Conservation (phyloP, 2,797 vertebrate species). For the Oreonectes daqikongensis region DNA sequence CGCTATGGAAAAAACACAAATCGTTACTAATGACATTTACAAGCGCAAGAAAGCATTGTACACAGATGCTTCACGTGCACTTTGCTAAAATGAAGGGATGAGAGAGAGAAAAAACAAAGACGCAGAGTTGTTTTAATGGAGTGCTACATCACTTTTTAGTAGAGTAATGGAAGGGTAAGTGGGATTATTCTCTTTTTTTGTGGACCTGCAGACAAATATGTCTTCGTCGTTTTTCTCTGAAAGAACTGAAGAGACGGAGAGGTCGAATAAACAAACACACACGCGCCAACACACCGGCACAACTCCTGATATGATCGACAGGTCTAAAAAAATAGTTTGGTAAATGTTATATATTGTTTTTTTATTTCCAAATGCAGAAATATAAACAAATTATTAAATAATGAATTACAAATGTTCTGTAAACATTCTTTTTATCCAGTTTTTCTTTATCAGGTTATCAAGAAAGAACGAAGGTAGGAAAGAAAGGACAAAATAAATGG, state of each 20-base stretch:
- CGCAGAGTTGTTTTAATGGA: constrained; percentile 37
- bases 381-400: background rate
- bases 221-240: constrained; percentile 29
- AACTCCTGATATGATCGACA: constrained; percentile 2
- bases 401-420: background rate
- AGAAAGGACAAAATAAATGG: too few species aligned
- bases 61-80: constrained; percentile 33
- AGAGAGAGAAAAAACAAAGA: constrained; percentile 39
- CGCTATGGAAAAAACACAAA: constrained; percentile 34
- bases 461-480: too few species aligned
- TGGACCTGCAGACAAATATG: constrained; percentile 19
- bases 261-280: constrained; percentile 36
- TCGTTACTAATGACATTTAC: constrained; percentile 52
- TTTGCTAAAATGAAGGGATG: constrained; percentile 41
- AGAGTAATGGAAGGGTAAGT: constrained; percentile 50
- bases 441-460: too few species aligned
- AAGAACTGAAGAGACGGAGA: constrained; percentile 37
- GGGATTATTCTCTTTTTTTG: constrained; percentile 29
- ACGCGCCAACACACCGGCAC: background rate
- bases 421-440: background rate
- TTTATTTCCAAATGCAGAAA: background rate
- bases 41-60: constrained; percentile 40
- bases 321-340: background rate
- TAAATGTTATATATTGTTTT: background rate
- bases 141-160: constrained; percentile 28